Evolutionary conservation across 1,140 invertebrate genomes (phyloP).

Genomic region (Cyphomyrmex costatus): DNA sequence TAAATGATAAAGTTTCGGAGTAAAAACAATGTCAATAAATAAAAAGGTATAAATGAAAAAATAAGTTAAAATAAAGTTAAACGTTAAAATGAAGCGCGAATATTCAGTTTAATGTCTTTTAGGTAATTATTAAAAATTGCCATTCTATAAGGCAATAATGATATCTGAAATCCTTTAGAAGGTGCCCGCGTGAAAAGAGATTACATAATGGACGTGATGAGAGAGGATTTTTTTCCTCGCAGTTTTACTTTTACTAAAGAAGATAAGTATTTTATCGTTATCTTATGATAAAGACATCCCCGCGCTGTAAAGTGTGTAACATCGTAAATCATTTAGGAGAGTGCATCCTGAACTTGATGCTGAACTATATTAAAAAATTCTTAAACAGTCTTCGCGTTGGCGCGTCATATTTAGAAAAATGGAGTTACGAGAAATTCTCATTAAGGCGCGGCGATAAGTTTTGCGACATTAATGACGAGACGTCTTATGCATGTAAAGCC

Average conservation of each 20-base stretch:
- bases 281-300: slow-evolving; percentile 1
- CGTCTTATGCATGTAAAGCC: slow-evolving; percentile 62
- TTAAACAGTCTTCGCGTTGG: slow-evolving; percentile 36
- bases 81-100: too few relatives aligned
- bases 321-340: slow-evolving; percentile 45
- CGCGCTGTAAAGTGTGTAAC: not conserved
- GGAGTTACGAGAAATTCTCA: slow-evolving; percentile 55
- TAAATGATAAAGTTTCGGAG: not conserved
- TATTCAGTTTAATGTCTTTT: not conserved
- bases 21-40: not conserved
- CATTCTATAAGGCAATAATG: not conserved
- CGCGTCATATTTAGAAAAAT: slow-evolving; percentile 62
- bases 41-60: not conserved
- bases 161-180: slow-evolving; percentile 1
- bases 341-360: slow-evolving; percentile 26
- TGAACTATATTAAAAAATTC: slow-evolving; percentile 55
- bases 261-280: slow-evolving; percentile 48
- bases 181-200: not conserved
- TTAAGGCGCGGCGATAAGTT: slow-evolving; percentile 51
- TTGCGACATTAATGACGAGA: slow-evolving; percentile 56
- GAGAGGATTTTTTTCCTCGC: not conserved
- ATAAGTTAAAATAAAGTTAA: not conserved
- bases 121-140: not conserved
- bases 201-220: slow-evolving; percentile 11
- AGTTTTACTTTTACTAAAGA: not conserved